A percentile compares a stretch with the other conserved stretches of the same genome.
Evolutionary conservation across 1,140 invertebrate species (phyloP).

Genomic region (Platyscapa corneri): DNA sequence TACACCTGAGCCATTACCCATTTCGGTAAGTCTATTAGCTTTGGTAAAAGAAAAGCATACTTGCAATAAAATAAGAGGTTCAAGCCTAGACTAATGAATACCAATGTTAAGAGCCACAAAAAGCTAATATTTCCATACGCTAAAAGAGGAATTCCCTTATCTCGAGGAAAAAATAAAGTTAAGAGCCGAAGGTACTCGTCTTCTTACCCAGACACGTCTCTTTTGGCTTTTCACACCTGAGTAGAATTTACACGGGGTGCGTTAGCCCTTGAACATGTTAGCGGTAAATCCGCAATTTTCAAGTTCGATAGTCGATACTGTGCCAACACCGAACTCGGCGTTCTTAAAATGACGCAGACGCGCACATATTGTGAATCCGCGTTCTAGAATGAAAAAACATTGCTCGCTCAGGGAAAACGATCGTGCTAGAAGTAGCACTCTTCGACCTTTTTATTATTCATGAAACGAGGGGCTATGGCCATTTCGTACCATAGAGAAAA

Average conservation of each 20-base stretch:
- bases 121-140: neutral
- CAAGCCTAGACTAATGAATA: neutral
- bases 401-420: slow-evolving; percentile 67
- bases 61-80: neutral
- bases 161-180: neutral
- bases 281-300: slow-evolving; percentile 40
- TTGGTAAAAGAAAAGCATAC: neutral
- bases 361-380: slow-evolving; percentile 65
- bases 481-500: slow-evolving; percentile 47
- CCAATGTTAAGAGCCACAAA: neutral
- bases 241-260: slow-evolving; percentile 14
- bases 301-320: slow-evolving; percentile 22
- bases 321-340: neutral
- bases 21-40: neutral
- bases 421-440: slow-evolving; percentile 62
- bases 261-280: neutral
- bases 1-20: too few relatives aligned
- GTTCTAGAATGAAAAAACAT: slow-evolving; percentile 68
- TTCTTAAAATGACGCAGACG: slow-evolving; percentile 27
- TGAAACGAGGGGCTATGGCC: slow-evolving; percentile 64
- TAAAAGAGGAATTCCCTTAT: neutral
- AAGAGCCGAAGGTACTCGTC: neutral
- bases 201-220: neutral
- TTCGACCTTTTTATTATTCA: slow-evolving; percentile 74
- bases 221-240: slow-evolving; percentile 5